Evolutionary conservation across 2,113 vertebrate species (phyloP), one percentile per base, ranked within the genome.

Genomic region (Oryzias woworae): DNA sequence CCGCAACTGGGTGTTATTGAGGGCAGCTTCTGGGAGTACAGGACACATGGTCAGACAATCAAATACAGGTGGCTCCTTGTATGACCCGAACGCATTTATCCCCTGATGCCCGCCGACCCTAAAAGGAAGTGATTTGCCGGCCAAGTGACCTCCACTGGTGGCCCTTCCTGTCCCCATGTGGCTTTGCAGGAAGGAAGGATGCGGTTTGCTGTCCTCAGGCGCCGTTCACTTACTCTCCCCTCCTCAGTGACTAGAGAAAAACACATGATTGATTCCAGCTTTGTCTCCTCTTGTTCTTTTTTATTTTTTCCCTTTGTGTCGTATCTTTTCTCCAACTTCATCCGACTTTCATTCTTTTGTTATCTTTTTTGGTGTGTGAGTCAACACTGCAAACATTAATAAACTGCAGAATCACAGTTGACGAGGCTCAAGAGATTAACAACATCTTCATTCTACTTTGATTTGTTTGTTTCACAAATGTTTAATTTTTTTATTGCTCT

Each of bases 241-340:
- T 81, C 71, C 88, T 85, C 80, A 82, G 68, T 74, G 22, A 83
- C 80, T n/a, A 48, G 56, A 73, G 84, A 88, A 89, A 75, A 36
- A 58, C 48, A 18, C 78, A 85, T 94, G 92, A 95, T 95, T 94
- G 91, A 93, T 93, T 93, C 95, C 95, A 95, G 92, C 92, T 90
- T 73, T 71, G 74, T 89, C 75, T 90, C 85, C 75, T 44, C 64
- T 66, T 10, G 3, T 55, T 62, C 46, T 62, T 45, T 47, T 74
- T 67, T 73, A 53, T 67, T 20, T 52, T 60, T 75, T 68, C 69
- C 23, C 28, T 48, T 24, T 58, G 49, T 85, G 73, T 90, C 83
- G 68, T 64, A 62, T 75, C 49, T 18, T 49, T 26, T 62, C 60
- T 69, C 69, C 67, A 70, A 69, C 72, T 80, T 81, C 45, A 75